Evolutionary conservation across 2,797 vertebrate species (phyloP).

Genomic region (Danio jaintianensis): DNA sequence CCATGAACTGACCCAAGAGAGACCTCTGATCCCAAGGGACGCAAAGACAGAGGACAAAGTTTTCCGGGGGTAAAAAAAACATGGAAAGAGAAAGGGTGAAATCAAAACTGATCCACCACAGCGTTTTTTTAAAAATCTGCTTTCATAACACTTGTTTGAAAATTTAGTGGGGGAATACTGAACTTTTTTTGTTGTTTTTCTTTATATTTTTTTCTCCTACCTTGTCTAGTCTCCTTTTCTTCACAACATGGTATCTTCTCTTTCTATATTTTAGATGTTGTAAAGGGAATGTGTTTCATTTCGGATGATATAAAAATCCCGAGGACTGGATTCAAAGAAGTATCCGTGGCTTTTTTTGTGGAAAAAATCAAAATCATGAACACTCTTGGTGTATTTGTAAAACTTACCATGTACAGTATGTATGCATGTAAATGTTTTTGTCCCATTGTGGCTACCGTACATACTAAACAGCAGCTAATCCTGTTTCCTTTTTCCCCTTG

Average conservation of each 20-base stretch:
- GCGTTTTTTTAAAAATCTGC: slow-evolving; percentile 86
- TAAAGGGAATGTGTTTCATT: slow-evolving; percentile 94
- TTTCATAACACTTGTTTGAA: slow-evolving; percentile 76
- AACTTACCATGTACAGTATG: slow-evolving; percentile 91
- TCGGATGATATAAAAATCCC: slow-evolving; percentile 76
- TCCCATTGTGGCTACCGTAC: slow-evolving; percentile 93
- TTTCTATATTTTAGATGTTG: slow-evolving; percentile 99
- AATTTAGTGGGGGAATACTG: slow-evolving; percentile 81
- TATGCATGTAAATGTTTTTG: slow-evolving; percentile 99
- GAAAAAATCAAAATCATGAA: slow-evolving; percentile 90
- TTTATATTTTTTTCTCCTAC: slow-evolving; percentile 80
- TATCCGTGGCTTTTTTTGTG: slow-evolving; percentile 93
- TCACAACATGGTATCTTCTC: slow-evolving; percentile 94
- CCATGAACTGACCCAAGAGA: slow-evolving; percentile 86
- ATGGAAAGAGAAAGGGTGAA: slow-evolving; percentile 64
- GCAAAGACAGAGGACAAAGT: slow-evolving; percentile 69
- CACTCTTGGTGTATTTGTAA: slow-evolving; percentile 99
- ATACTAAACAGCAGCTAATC: slow-evolving; percentile 65
- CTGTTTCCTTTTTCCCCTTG: slow-evolving; percentile 54
- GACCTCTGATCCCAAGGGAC: slow-evolving; percentile 73
- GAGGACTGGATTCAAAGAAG: slow-evolving; percentile 83
- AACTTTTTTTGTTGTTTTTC: slow-evolving; percentile 76
- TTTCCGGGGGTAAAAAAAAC: slow-evolving; percentile 74
- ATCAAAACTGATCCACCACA: slow-evolving; percentile 86
- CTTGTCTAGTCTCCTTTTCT: slow-evolving; percentile 82